Conservation (phyloP, 2,888 invertebrate species). For the Cerceris ruficornis region DNA sequence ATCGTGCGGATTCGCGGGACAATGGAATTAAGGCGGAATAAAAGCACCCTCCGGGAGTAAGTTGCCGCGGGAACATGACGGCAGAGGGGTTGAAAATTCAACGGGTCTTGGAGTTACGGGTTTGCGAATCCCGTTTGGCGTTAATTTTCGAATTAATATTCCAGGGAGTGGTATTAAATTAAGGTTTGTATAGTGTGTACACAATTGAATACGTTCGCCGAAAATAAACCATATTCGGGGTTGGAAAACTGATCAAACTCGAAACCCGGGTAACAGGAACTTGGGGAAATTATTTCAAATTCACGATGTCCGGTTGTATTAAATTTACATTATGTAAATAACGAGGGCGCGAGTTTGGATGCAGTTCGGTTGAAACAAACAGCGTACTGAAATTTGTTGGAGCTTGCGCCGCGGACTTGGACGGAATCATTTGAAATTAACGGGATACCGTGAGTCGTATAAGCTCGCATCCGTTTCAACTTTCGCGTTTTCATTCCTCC, state of each 20-base stretch:
- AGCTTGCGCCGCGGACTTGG: not conserved
- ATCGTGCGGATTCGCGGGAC: not conserved
- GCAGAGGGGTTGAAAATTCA: not conserved
- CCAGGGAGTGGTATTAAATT: conserved; percentile 48
- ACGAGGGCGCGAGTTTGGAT: conserved; percentile 2
- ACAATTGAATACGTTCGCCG: conserved; percentile 21
- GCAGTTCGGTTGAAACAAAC: conserved; percentile 27
- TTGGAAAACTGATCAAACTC: conserved; percentile 51
- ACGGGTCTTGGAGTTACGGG: too few species aligned
- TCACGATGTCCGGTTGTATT: conserved; percentile 36
- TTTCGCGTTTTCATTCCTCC: not conserved
- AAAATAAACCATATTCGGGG: conserved; percentile 55
- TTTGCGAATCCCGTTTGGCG: conserved; percentile 6
- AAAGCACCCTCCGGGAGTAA: not conserved
- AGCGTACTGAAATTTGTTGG: conserved; percentile 37
- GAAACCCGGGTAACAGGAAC: conserved; percentile 18
- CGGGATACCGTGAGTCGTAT: conserved; percentile 24
- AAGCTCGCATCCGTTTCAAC: not conserved
- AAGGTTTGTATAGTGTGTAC: conserved; percentile 27
- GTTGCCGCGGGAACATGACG: conserved; percentile 16
- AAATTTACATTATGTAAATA: conserved; percentile 58
- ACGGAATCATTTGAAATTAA: conserved; percentile 23
- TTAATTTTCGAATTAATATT: conserved; percentile 50
- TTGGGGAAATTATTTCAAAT: conserved; percentile 56
- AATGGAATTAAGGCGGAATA: not conserved